phyloP scores from a whole-genome alignment of 2,797 vertebrate species.

The Erethizon dorsatum region DNA sequence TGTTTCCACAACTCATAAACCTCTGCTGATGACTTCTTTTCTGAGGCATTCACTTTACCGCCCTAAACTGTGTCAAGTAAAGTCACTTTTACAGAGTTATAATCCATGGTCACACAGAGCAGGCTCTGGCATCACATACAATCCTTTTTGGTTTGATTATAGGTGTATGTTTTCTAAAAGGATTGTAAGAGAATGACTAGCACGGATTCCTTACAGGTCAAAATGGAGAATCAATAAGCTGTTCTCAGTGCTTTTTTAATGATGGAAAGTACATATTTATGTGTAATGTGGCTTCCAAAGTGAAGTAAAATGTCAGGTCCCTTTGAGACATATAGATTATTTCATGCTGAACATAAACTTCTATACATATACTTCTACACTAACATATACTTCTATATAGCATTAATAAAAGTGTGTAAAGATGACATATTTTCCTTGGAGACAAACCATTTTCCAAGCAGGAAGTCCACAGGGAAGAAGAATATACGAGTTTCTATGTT shows the following conservation, averaged over 20 bases:
- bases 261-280: not conserved
- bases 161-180: not conserved
- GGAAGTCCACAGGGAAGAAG: not conserved
- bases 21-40: conserved; percentile 48
- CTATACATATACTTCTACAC: not conserved
- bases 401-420: conserved; percentile 1
- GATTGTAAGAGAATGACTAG: conserved; percentile 2
- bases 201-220: not conserved
- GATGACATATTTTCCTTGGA: conserved; percentile 2
- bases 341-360: conserved; percentile 25
- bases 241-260: conserved; percentile 40
- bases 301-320: conserved; percentile 23
- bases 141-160: not conserved
- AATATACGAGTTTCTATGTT: not conserved
- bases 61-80: conserved; percentile 28
- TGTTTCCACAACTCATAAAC: conserved; percentile 38
- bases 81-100: conserved; percentile 45
- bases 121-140: not conserved
- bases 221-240: conserved; percentile 30
- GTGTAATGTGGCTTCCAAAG: conserved; percentile 20
- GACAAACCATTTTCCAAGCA: not conserved
- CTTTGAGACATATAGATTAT: not conserved
- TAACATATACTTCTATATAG: not conserved
- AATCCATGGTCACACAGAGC: not conserved
- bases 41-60: conserved; percentile 52